Evolutionary conservation across 1,140 invertebrate genomes (phyloP).

Genomic region (Branchinecta lynchi): DNA sequence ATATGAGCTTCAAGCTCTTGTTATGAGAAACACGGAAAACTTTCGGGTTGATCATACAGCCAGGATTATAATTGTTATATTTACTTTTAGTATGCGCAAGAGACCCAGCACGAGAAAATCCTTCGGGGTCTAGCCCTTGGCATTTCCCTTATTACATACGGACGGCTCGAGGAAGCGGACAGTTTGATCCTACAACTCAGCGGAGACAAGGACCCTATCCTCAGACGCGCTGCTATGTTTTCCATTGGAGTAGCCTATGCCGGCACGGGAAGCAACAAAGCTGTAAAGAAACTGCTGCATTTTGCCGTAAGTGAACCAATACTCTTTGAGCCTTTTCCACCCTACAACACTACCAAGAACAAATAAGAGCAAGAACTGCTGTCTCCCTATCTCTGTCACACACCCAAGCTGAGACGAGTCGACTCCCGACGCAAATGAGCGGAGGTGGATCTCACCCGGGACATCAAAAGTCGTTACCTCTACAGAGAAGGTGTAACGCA

Average conservation of each 20-base stretch:
- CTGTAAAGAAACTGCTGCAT: slow-evolving; percentile 83
- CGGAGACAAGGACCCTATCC: slow-evolving; percentile 68
- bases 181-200: slow-evolving; percentile 72
- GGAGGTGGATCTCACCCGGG: no score
- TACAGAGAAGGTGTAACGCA: no score
- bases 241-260: slow-evolving; percentile 97
- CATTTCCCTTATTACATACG: slow-evolving; percentile 93
- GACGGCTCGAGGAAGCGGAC: slow-evolving; percentile 88
- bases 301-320: slow-evolving; percentile 56
- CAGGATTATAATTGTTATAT: slow-evolving; percentile 11
- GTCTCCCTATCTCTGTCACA: slow-evolving; percentile 1
- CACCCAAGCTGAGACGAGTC: no score
- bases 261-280: slow-evolving; percentile 91
- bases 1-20: no score
- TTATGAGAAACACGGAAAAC: no score
- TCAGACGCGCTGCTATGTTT: slow-evolving; percentile 87
- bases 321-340: background rate
- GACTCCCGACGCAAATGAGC: no score
- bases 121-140: slow-evolving; percentile 84
- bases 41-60: no score
- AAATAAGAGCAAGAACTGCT: no score
- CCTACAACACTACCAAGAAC: background rate
- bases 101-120: slow-evolving; percentile 98
- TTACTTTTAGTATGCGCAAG: slow-evolving; percentile 49
- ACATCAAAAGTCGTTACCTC: no score